phyloP scores from a whole-genome alignment of 2,113 vertebrate genomes.

The Aplodontia rufa region DNA sequence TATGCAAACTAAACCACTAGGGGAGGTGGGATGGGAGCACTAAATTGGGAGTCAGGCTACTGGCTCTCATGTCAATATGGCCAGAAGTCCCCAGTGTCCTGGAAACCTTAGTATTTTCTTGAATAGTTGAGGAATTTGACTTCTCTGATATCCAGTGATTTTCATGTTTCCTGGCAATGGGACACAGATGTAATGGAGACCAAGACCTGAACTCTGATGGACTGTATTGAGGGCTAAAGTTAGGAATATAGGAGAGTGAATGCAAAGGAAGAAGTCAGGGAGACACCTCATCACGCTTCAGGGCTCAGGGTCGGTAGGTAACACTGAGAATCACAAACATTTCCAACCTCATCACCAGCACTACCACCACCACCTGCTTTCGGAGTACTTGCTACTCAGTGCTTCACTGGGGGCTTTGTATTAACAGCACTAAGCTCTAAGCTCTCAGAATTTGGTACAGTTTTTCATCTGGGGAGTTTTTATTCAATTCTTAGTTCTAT shows the following conservation, averaged over 20 bases:
- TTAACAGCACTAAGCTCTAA: neutral
- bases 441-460: neutral
- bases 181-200: neutral
- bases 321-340: neutral
- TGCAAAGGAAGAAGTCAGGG: neutral
- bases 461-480: neutral
- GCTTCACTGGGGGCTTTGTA: neutral
- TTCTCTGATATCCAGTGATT: neutral
- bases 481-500: neutral
- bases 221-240: neutral
- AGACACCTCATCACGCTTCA: neutral
- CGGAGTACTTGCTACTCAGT: neutral
- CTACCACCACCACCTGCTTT: neutral
- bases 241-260: neutral
- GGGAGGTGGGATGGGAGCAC: neutral
- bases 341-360: neutral
- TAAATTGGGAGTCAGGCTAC: fast-evolving
- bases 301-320: neutral
- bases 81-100: neutral
- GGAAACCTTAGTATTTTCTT: neutral
- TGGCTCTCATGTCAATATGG: neutral
- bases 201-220: neutral
- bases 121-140: neutral
- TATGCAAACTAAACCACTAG: fast-evolving
- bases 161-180: neutral